Evolutionary conservation across 2,113 vertebrate genomes (phyloP).

Genomic region (Seriola rivoliana): DNA sequence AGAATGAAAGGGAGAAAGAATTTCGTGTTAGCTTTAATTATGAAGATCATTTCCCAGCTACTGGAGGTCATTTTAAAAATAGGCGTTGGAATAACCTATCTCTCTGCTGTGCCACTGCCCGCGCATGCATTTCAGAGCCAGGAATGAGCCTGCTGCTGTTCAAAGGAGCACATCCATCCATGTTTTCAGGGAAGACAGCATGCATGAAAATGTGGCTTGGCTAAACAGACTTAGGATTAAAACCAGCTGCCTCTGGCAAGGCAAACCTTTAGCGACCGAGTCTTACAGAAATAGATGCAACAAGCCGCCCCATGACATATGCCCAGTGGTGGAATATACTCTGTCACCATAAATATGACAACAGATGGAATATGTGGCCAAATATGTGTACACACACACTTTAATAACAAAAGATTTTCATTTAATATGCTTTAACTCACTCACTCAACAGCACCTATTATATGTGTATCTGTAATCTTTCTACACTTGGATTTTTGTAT

Average conservation of each 20-base stretch:
- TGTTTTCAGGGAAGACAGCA: constrained; percentile 50
- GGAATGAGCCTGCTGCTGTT: constrained; percentile 56
- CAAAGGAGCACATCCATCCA: constrained; percentile 55
- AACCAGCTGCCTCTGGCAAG: constrained; percentile 55
- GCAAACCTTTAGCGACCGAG: constrained; percentile 34
- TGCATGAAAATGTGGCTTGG: constrained; percentile 61
- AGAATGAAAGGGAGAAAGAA: not conserved
- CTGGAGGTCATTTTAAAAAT: constrained; percentile 42
- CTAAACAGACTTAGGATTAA: constrained; percentile 62
- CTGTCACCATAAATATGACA: not conserved
- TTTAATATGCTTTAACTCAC: not conserved
- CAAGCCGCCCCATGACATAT: constrained; percentile 29
- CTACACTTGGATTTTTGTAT: not conserved
- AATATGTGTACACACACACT: not conserved
- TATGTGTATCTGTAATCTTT: not conserved
- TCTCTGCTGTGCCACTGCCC: constrained; percentile 24
- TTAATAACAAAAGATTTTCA: not conserved
- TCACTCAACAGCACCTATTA: not conserved
- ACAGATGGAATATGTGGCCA: not conserved
- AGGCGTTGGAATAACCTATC: constrained; percentile 7
- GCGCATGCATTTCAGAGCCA: constrained; percentile 35
- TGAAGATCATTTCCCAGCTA: constrained; percentile 13
- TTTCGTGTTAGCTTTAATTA: constrained; percentile 3
- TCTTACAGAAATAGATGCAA: constrained; percentile 47
- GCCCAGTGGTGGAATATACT: not conserved